A percentile compares a stretch with the other conserved stretches of the same genome.
These are phyloP conservation scores for Cyprinodon brontotheroides DNA, from an alignment of 2,113 vertebrate genomes.

Conservation along the genomic window DNA sequence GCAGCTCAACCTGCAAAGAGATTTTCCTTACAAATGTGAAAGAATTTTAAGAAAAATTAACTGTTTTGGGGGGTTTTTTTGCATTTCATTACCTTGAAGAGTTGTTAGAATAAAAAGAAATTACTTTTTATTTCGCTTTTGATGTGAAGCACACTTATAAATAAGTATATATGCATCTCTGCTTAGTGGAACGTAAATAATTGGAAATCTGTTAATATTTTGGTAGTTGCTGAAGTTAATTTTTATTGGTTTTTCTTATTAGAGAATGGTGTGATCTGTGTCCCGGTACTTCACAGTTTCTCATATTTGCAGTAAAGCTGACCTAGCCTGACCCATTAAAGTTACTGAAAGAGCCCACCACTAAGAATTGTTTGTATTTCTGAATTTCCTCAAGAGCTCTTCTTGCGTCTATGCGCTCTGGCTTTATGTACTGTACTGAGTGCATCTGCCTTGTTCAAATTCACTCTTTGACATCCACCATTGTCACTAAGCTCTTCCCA, in stretches of 20 bases:
- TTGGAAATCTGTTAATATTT: conserved; percentile 2
- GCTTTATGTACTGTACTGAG: conserved; percentile 4
- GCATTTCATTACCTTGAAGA: no score
- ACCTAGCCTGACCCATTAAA: background rate
- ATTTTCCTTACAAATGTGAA: no score
- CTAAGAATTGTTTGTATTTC: background rate
- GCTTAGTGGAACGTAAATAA: background rate
- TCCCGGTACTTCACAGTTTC: background rate
- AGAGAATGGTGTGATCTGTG: background rate
- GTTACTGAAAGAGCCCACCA: conserved; percentile 1
- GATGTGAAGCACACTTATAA: background rate
- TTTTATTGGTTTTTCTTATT: conserved; percentile 17
- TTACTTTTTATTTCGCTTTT: background rate
- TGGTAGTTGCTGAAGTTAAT: background rate
- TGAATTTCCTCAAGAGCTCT: background rate
- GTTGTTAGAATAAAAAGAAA: no score
- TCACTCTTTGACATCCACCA: conserved; percentile 50
- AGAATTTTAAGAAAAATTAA: no score
- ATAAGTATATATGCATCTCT: background rate
- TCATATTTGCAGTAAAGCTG: background rate
- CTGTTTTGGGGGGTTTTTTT: no score
- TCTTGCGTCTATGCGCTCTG: background rate
- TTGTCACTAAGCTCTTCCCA: conserved; percentile 47
- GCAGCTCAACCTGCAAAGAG: no score
- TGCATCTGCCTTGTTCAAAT: conserved; percentile 15